Base-by-base conservation (phyloP, 2,113 vertebrate species). In the Cyrtonyx montezumae region DNA sequence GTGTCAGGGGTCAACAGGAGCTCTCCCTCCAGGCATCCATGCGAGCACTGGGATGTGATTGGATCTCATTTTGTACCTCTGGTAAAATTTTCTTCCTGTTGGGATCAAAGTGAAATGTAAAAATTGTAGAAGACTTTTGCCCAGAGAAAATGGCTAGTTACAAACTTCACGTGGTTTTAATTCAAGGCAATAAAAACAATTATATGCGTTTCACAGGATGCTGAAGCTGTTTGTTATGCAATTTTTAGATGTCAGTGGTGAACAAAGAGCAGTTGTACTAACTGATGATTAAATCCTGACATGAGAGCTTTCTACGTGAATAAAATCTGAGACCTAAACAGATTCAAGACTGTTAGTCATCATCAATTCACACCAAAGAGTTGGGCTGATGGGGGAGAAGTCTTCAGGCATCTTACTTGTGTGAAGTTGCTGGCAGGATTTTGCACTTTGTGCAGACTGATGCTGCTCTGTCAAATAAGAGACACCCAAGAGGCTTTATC, bases 211-310 rank as follows among this genome's bases (percentile, higher is more conserved):
- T 91, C 43, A 53, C 11, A 23, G 75, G 87, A 9, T 68, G 68
- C 65, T 79, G 81, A 73, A 70, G 62, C 19, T 70, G 40, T 74
- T 63, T 63, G 46, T 79, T 78, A 69, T 53, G 49, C 58, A 86
- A 10, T 77, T 86, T 86, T 42, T 87, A 75, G 46, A 65, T 45
- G 71, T 62, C 66, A 94, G 77, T 79, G 69, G 42, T 48, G 76
- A 88, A 87, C 32, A 80, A 48, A 84, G 70, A 91, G 61, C 13
- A 83, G 63, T 67, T 84, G 37, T 40, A 79, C 51, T 71, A 73
- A 48, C 40, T 74, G 75, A 40, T 78, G 61, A 75, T 93, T 79
- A 55, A 93, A 80, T 56, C 91, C 76, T 79, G 88, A 76, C 86
- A 55, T 40, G 66, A 92, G 30, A 56, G 37, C 86, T 93, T 80